Base-by-base conservation (phyloP, 2,797 vertebrate species). In the Myotis pilosus region DNA sequence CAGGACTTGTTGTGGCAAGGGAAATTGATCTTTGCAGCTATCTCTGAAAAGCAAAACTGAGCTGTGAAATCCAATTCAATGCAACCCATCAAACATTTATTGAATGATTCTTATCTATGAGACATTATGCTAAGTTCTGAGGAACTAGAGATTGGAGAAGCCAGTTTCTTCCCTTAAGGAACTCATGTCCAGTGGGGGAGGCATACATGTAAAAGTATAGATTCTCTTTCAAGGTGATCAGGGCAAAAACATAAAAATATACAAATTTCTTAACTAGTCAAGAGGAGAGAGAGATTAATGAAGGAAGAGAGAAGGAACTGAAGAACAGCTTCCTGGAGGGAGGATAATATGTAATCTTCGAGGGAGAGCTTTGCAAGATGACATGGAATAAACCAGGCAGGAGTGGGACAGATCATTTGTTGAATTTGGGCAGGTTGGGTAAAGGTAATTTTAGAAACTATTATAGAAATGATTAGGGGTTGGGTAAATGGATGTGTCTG, bases 1-100 rank as follows among this genome's bases (percentile, higher is more conserved):
- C 8, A 36, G 30, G 25, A 85, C 33, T 66, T 82, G 57, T 64
- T 19, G 5, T 82, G 57, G 51, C 44, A 66, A 49, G 36, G 62
- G 41, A 92, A 64, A 60, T 92, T 64, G 64, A 0, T 92, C 55
- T 90, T 75, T 75, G 19, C 6, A 71, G 20, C 11, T 25, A 41
- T 72, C 25, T 96, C 82, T 91, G 33, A 69, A 66, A 76, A 90
- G 33, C 16, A 85, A 47, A 95, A 74, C 25, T 28, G 22, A 87
- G n/a, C 30, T 57, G 30, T 82, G 64, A 94, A 93, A 91, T 75
- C 25, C 13, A 41, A 8, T 62, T 36, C 41, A 19, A 15, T 71
- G 64, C 33, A 71, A 72, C 80, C 30, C 68, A 78, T 41, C 25
- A 33, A 69, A 60, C 16, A 68, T 89, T 80, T 79, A 68, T 28